Evolutionary conservation across 2,797 vertebrate species (phyloP).

Genomic region (Linurgus olivaceus): DNA sequence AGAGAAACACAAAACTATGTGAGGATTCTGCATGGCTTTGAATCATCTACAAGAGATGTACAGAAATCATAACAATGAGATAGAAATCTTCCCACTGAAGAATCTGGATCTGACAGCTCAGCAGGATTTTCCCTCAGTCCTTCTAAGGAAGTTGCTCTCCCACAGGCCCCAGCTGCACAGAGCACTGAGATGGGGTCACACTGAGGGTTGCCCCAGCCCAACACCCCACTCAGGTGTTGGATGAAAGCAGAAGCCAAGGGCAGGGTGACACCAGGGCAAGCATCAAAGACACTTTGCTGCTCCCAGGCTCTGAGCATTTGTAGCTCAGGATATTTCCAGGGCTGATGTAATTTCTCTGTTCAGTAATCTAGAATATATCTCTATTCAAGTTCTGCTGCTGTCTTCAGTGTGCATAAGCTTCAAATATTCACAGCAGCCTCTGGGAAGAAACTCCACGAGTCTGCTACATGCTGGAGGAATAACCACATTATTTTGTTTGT

Average conservation of each 20-base stretch:
- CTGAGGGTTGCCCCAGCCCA: background rate
- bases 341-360: background rate
- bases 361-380: background rate
- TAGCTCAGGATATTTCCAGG: background rate
- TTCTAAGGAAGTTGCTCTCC: background rate
- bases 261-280: background rate
- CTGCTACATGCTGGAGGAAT: background rate
- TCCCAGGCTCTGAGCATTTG: background rate
- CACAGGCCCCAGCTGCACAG: background rate
- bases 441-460: background rate
- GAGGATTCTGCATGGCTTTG: background rate
- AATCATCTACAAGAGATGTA: background rate
- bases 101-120: background rate
- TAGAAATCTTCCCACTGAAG: background rate
- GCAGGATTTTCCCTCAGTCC: background rate
- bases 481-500: background rate
- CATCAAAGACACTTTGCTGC: background rate
- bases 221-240: background rate
- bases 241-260: background rate
- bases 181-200: rapidly evolving
- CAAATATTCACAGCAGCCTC: background rate
- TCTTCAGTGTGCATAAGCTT: background rate
- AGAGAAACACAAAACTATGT: background rate
- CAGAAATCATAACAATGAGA: background rate
- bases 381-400: background rate